Evolutionary conservation across 2,113 vertebrate species (phyloP), one percentile per base, ranked within the genome.

Genomic region (Chlorodrepanis virens): DNA sequence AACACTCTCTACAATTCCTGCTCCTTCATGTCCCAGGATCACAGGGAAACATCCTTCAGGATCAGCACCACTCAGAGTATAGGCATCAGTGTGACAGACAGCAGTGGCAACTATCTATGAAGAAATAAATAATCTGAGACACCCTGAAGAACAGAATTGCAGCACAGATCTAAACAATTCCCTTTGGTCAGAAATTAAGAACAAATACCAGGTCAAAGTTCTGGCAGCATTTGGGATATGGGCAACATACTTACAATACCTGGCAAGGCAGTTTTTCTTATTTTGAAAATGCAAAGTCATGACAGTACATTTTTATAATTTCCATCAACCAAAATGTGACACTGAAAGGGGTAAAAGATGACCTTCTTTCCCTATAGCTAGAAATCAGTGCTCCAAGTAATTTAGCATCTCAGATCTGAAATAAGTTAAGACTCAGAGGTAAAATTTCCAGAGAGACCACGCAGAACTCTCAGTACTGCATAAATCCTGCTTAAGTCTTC

Each of bases 1-100:
- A 45, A 98, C 97, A 72, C 98, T 98, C 72, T 98, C 98, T 20
- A 98, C 98, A 91, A 98, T 95, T 31, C 98, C 98, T 40, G 98
- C 98, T 94, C 98, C 98, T 97, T 98, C 98, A 0, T 98, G 98
- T 54, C 98, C 98, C 95, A 98, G 54, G 74, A 98, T 98, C 33
- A 98, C 98, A 50, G 98, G 98, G 64, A 98, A 98, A 72, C 95
- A 96, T 70, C 98, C 98, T 91, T 98, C 98, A 0, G 98, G 97
- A 92, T 98, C 98, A 69, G 98, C 97, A 54, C 98, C 98, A 23
- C 98, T 98, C 83, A 98, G 87, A 23, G 98, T 98, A 29, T 98
- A 98, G 76, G 98, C 97, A 69, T 98, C 98, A 5, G 98, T 98
- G 95, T 98, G 98, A 91, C 98, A 98, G 29, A 98, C 97, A 10